Base-by-base conservation (phyloP, 2,113 vertebrate genomes). In the Heteronetta atricapilla region DNA sequence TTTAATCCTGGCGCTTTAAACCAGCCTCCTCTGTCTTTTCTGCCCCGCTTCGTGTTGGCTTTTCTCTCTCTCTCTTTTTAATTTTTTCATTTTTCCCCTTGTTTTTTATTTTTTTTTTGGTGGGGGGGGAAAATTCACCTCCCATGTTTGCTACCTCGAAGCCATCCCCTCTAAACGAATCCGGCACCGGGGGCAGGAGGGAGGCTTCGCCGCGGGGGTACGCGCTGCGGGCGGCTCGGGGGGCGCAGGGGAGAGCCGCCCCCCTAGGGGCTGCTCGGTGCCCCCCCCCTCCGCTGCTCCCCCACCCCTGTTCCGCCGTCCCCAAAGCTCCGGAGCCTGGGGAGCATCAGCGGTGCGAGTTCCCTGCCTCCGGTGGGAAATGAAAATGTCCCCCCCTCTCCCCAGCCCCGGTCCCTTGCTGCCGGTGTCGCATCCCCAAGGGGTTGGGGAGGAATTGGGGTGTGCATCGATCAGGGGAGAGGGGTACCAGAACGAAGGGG, bases 1-100 rank as follows among this genome's bases (percentile, higher is more conserved):
- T 92, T 86, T 90, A 86, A 95, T 92, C 94, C 80, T 23, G 53
- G 53, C 0, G 13, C 75, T 85, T 95, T 73, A n/a, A 92, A 62
- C 64, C 4, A 21, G 7, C 42, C 23, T 42, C 31, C 69, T 11
- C 18, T 40, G 38, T 8, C 60, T 77, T 79, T 88, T 82, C 73
- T 11, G 25, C 10, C 1, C 10, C 52, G 26, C 11, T 11, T 29
- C 22, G 26, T 31, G 9, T 46, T 21, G 62, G 36, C 14, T 23
- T 26, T 31, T 8, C 4, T 11, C 36, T 11, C 18, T 33, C 38
- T 14, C 26, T 60, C 36, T 74, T 69, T 1, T 12, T 12, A 48
- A 48, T 22, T 48, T 48, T 21, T 48, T 48, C 46, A 48, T 48
- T 48, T 46, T 48, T 48, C 20, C 46, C 46, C 9, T 22, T 33